These are phyloP conservation scores for Ptiloglossa arizonensis DNA, from an alignment of 1,140 invertebrate species.

Conservation along the genomic window DNA sequence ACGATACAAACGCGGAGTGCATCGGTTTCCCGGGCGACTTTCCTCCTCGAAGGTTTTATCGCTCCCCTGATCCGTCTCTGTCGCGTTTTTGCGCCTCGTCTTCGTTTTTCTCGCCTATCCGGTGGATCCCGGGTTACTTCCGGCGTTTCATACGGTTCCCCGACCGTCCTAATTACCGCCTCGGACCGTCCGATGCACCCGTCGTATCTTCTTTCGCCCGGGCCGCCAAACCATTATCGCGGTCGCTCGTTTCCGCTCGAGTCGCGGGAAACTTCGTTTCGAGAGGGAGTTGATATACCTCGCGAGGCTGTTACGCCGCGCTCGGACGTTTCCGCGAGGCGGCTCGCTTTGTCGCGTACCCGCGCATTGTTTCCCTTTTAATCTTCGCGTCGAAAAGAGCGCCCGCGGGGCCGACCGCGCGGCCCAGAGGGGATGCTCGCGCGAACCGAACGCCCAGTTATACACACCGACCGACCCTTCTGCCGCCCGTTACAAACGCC, in stretches of 20 bases:
- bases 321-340: conserved; percentile 1
- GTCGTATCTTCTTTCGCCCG: background rate
- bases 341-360: conserved; percentile 16
- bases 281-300: background rate
- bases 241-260: conserved; percentile 14
- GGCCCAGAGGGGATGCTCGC: conserved; percentile 26
- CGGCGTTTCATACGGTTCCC: background rate
- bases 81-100: conserved; percentile 5
- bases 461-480: conserved; percentile 18
- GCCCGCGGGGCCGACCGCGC: background rate
- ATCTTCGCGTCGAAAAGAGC: conserved; percentile 32
- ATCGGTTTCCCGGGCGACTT: conserved; percentile 15
- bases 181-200: background rate
- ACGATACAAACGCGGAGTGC: conserved; percentile 2
- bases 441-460: conserved; percentile 40
- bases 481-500: conserved; percentile 14
- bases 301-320: background rate
- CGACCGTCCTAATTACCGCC: conserved; percentile 21
- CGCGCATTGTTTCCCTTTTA: conserved; percentile 41
- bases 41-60: conserved; percentile 18
- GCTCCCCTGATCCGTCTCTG: conserved; percentile 27
- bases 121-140: background rate
- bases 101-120: conserved; percentile 10
- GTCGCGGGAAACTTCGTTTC: background rate
- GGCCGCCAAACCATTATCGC: conserved; percentile 27